Conservation (phyloP, 2,888 invertebrate species). For the Eucera pruinosa region DNA sequence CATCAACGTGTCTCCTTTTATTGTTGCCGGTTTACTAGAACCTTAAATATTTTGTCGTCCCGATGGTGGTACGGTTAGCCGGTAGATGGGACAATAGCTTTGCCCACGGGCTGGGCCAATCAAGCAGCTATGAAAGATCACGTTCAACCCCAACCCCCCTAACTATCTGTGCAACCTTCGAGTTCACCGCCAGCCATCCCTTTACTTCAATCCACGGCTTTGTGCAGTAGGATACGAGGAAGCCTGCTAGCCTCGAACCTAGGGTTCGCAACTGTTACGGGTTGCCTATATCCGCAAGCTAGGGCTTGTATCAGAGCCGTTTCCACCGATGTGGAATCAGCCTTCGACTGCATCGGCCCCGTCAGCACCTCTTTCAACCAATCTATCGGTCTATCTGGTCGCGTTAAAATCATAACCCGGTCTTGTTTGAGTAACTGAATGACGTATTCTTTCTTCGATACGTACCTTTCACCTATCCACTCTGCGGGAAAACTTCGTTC, state of each 20-base stretch:
- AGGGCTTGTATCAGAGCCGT: constrained; percentile 56
- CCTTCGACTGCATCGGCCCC: constrained; percentile 49
- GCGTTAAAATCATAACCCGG: constrained; percentile 63
- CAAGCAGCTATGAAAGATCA: constrained; percentile 84
- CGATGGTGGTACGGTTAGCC: neutral
- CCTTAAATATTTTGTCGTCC: constrained; percentile 82
- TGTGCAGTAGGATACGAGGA: constrained; percentile 46
- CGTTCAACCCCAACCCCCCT: constrained; percentile 76
- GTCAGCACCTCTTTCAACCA: constrained; percentile 64
- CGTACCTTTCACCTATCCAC: neutral
- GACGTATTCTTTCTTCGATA: constrained; percentile 17
- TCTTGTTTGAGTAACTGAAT: constrained; percentile 41
- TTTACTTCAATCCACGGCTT: constrained; percentile 54
- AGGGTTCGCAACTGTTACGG: constrained; percentile 66
- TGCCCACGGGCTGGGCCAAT: constrained; percentile 77
- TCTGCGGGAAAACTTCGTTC: constrained; percentile 6
- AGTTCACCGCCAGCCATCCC: constrained; percentile 69
- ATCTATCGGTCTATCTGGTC: constrained; percentile 55
- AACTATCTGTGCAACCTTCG: constrained; percentile 71
- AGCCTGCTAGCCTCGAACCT: constrained; percentile 49
- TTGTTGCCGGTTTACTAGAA: constrained; percentile 79
- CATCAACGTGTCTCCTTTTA: constrained; percentile 83
- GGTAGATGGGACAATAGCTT: constrained; percentile 77
- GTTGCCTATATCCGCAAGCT: constrained; percentile 59
- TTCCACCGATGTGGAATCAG: constrained; percentile 47